Evolutionary conservation across 2,797 vertebrate genomes (phyloP).

Genomic region (Pelochelys cantorii): DNA sequence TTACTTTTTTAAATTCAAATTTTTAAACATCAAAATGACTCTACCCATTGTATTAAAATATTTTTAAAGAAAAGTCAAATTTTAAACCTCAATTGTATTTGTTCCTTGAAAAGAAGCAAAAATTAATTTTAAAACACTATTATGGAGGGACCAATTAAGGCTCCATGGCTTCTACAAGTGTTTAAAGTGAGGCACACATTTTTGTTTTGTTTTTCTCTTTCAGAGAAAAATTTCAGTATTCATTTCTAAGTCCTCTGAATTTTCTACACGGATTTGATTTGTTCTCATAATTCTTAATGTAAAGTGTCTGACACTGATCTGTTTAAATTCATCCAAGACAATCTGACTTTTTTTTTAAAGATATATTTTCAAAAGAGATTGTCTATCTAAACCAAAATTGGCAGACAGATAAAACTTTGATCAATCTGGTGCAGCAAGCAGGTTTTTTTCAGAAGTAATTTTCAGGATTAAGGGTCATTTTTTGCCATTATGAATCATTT

Average conservation of each 20-base stretch:
- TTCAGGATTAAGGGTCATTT: neutral
- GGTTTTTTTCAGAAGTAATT: neutral
- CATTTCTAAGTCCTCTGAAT: neutral
- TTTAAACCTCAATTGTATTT: neutral
- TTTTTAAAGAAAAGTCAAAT: neutral
- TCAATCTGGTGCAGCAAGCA: neutral
- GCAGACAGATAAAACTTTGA: neutral
- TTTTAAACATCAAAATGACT: neutral
- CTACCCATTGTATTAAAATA: neutral
- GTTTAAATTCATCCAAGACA: neutral
- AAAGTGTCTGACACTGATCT: neutral
- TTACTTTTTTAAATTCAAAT: no score
- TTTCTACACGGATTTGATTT: neutral
- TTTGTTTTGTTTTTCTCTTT: neutral
- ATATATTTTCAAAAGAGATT: neutral
- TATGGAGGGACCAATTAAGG: neutral
- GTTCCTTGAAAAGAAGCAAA: neutral
- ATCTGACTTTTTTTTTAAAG: neutral
- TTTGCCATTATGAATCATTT: neutral
- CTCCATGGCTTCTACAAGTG: neutral
- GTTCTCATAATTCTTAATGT: neutral
- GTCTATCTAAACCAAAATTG: neutral
- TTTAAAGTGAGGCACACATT: neutral
- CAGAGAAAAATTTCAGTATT: neutral
- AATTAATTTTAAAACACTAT: no score